Evolutionary conservation across 2,113 vertebrate genomes (phyloP).

Genomic region (Gymnocephalus cernua): DNA sequence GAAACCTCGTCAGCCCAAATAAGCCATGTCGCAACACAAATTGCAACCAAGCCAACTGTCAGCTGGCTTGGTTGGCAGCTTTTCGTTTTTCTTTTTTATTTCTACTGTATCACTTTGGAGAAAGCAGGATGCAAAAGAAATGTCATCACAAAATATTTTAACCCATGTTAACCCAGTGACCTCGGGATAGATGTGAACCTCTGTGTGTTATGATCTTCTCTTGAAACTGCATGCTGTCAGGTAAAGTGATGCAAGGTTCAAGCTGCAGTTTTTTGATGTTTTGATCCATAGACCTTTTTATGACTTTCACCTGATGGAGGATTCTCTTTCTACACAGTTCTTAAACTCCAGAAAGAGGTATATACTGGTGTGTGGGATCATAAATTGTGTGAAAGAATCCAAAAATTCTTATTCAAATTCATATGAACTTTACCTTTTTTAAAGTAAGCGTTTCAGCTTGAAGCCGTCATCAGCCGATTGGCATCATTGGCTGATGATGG

Average conservation of each 20-base stretch:
- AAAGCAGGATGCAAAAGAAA: neutral
- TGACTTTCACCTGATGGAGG: too few species aligned
- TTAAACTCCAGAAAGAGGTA: neutral
- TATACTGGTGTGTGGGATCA: too few species aligned
- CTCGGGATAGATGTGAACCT: neutral
- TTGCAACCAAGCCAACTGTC: constrained; percentile 2
- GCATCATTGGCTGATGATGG: too few species aligned
- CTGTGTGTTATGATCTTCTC: neutral
- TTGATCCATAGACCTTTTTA: neutral
- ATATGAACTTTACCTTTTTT: too few species aligned
- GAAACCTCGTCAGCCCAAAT: constrained; percentile 34
- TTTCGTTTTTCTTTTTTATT: constrained; percentile 5
- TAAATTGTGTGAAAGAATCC: too few species aligned
- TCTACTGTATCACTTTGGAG: neutral
- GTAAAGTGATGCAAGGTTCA: neutral
- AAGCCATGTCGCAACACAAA: constrained; percentile 16
- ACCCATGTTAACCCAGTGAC: neutral
- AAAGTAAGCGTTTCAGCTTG: too few species aligned
- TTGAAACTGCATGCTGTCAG: neutral
- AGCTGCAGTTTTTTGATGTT: neutral
- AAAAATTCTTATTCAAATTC: neutral
- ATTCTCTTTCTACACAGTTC: neutral
- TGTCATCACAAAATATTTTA: neutral
- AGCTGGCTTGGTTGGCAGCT: too few species aligned
- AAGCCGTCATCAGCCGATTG: too few species aligned